Percentiles rank a stretch among this genome's conserved stretches.
These are phyloP conservation scores for Equus przewalskii DNA, from an alignment of 2,113 vertebrate species.

Conservation along the genomic window DNA sequence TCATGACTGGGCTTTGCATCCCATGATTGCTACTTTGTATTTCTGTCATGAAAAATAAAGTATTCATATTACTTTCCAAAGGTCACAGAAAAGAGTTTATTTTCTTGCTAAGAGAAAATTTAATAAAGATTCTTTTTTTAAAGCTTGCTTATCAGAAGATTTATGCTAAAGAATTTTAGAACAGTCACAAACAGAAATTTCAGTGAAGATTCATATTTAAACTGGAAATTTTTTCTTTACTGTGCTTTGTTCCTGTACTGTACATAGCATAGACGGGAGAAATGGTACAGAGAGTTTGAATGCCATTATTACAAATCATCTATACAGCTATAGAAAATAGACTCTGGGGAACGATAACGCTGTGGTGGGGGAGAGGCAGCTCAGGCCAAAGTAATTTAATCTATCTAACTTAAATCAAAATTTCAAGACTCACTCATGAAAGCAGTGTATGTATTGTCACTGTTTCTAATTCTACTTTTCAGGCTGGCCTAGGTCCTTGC, in stretches of 20 bases:
- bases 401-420: conserved; percentile 71
- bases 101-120: conserved; percentile 46
- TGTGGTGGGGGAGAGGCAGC: neutral
- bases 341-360: conserved; percentile 44
- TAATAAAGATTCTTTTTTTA: conserved; percentile 1
- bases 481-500: neutral
- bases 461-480: conserved; percentile 37
- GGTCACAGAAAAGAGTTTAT: neutral
- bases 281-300: conserved; percentile 42
- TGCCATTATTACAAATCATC: conserved; percentile 64
- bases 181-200: conserved; percentile 33
- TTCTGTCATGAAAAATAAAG: conserved; percentile 6
- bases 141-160: neutral
- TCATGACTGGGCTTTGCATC: neutral
- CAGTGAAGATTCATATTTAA: conserved; percentile 58
- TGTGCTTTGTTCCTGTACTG: neutral
- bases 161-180: conserved; percentile 31
- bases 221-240: neutral
- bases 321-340: neutral
- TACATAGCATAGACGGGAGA: neutral
- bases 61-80: conserved; percentile 49
- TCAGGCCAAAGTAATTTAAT: conserved; percentile 58
- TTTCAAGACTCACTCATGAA: conserved; percentile 52
- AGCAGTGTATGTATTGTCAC: neutral
- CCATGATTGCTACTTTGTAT: neutral